phyloP scores from a whole-genome alignment of 2,888 invertebrate genomes.

The Hirtodrosophila cameraria region DNA sequence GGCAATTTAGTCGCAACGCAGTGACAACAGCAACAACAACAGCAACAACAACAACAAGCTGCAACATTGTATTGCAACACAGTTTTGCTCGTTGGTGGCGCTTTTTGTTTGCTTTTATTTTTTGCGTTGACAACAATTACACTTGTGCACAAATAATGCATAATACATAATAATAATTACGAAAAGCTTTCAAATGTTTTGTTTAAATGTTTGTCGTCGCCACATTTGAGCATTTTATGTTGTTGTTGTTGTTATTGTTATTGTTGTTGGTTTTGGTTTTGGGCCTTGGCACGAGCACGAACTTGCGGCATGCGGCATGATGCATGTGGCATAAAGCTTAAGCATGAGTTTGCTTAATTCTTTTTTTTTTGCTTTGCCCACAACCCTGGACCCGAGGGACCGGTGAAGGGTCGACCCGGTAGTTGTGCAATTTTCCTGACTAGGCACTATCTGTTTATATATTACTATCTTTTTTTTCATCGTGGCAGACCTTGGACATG shows the following conservation, averaged over 20 bases:
- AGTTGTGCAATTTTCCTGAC: constrained; percentile 39
- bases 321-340: constrained; percentile 26
- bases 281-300: constrained; percentile 39
- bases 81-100: constrained; percentile 25
- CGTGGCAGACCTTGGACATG: constrained; percentile 20
- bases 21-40: constrained; percentile 31
- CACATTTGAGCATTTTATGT: constrained; percentile 30
- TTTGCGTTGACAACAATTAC: constrained; percentile 59
- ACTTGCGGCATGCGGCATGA: constrained; percentile 17
- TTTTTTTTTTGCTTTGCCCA: constrained; percentile 1
- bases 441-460: constrained; percentile 40
- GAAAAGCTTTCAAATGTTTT: constrained; percentile 63
- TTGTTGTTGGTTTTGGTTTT: neutral
- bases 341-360: constrained; percentile 44
- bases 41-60: constrained; percentile 28
- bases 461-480: constrained; percentile 6
- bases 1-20: constrained; percentile 51
- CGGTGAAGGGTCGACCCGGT: constrained; percentile 35
- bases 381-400: constrained; percentile 21
- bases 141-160: constrained; percentile 61
- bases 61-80: constrained; percentile 47
- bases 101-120: constrained; percentile 19
- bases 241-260: no score
- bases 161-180: constrained; percentile 72
- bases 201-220: constrained; percentile 45